phyloP scores from a whole-genome alignment of 2,888 invertebrate species.

The Megamerina dolium region DNA sequence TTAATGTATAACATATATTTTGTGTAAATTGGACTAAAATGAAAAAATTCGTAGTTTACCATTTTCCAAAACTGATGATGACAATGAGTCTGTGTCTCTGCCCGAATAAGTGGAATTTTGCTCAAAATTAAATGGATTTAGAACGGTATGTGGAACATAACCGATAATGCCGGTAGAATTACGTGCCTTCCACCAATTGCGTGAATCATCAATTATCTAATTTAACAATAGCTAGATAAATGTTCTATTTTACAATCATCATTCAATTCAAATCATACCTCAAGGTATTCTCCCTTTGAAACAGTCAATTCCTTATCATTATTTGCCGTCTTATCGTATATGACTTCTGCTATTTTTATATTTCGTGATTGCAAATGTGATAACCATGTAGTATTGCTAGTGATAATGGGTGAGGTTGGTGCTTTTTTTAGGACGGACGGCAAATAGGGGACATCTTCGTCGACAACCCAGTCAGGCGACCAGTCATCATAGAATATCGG shows the following conservation, averaged over 20 bases:
- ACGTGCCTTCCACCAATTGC: constrained; percentile 97
- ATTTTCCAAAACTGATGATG: constrained; percentile 25
- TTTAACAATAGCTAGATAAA: too few species aligned
- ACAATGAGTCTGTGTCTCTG: constrained; percentile 37
- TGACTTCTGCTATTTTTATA: constrained; percentile 76
- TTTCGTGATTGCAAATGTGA: constrained; percentile 62
- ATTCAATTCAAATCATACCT: too few species aligned
- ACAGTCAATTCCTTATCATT: constrained; percentile 96
- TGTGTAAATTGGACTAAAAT: too few species aligned
- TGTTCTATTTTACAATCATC: too few species aligned
- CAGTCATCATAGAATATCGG: constrained; percentile 97
- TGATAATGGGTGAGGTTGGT: constrained; percentile 15
- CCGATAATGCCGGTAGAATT: constrained; percentile 80
- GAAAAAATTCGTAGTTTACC: too few species aligned
- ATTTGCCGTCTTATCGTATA: constrained; percentile 91
- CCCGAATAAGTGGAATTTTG: constrained; percentile 19
- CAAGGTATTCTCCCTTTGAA: constrained; percentile 88
- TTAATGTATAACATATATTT: not conserved
- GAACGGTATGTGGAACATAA: constrained; percentile 96
- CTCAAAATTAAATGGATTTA: constrained; percentile 56
- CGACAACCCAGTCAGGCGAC: constrained; percentile 83
- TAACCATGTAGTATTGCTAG: constrained; percentile 55
- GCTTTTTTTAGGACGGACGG: constrained; percentile 38
- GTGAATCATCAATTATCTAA: constrained; percentile 86
- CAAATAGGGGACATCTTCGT: constrained; percentile 61